Conservation (phyloP, 2,888 invertebrate genomes). For the Sycophila texana region DNA sequence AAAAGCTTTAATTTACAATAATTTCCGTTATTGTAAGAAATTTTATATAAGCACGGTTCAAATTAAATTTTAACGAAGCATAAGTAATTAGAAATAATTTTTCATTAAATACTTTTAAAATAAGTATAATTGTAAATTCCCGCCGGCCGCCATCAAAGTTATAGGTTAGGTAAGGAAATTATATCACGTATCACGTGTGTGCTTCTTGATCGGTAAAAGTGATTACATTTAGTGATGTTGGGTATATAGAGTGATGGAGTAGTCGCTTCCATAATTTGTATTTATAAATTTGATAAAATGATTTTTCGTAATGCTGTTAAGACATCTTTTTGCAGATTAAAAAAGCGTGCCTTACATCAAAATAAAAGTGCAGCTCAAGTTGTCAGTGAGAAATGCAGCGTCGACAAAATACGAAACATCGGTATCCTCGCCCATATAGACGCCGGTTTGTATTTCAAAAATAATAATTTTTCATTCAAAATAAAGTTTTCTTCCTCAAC, state of each 20-base stretch:
- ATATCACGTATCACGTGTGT: constrained; percentile 21
- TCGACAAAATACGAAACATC: constrained; percentile 87
- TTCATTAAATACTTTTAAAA: too few relatives aligned
- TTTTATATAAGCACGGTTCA: too few relatives aligned
- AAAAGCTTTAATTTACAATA: too few relatives aligned
- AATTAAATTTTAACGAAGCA: too few relatives aligned
- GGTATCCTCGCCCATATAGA: constrained; percentile 96
- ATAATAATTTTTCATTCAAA: background rate
- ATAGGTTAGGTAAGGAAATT: background rate
- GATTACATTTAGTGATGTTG: too few relatives aligned
- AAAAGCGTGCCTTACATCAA: constrained; percentile 57
- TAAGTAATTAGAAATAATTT: too few relatives aligned
- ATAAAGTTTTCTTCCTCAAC: too few relatives aligned
- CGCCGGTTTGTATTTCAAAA: constrained; percentile 81
- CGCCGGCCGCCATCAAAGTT: too few relatives aligned
- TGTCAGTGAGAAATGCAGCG: constrained; percentile 64
- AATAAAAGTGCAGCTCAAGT: constrained; percentile 49
- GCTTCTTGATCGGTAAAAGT: too few relatives aligned
- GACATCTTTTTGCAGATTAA: constrained; percentile 62
- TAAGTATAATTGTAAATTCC: too few relatives aligned
- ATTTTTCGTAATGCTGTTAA: constrained; percentile 61
- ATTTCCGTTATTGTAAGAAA: too few relatives aligned
- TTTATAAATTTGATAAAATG: constrained; percentile 58
- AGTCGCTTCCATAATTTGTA: background rate
- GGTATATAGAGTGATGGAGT: background rate